Evolutionary conservation across 2,113 vertebrate species (phyloP).

Genomic region (Stercorarius parasiticus): DNA sequence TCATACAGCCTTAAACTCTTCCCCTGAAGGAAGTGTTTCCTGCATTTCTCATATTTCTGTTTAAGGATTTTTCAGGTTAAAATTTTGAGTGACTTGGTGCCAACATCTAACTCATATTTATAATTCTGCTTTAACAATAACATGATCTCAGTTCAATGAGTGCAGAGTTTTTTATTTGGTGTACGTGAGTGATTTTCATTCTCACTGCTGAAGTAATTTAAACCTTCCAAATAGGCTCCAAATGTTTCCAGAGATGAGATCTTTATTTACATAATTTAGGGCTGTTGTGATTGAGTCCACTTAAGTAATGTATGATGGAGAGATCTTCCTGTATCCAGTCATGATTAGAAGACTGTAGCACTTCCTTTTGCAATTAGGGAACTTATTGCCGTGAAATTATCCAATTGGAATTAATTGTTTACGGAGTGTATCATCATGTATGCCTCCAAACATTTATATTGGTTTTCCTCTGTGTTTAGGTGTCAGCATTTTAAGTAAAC

Average conservation of each 20-base stretch:
- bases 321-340: not conserved
- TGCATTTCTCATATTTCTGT: not conserved
- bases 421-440: not conserved
- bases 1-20: not conserved
- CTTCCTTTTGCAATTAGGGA: conserved; percentile 12
- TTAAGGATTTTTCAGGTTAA: not conserved
- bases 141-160: not conserved
- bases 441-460: not conserved
- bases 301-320: not conserved
- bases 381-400: not conserved
- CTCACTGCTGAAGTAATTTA: not conserved
- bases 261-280: not conserved
- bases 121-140: not conserved
- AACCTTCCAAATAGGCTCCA: not conserved
- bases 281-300: not conserved
- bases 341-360: not conserved
- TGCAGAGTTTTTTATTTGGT: not conserved
- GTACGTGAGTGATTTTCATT: not conserved
- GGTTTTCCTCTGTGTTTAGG: not conserved
- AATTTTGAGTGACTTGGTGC: not conserved
- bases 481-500: conserved; percentile 18
- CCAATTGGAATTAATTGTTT: conserved; percentile 15
- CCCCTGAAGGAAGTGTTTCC: not conserved
- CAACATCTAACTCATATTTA: not conserved
- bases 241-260: not conserved